Percentiles rank a stretch among this genome's conserved stretches.
Evolutionary conservation across 2,888 invertebrate genomes (phyloP).

Genomic region (Dicranocentrus wangi): DNA sequence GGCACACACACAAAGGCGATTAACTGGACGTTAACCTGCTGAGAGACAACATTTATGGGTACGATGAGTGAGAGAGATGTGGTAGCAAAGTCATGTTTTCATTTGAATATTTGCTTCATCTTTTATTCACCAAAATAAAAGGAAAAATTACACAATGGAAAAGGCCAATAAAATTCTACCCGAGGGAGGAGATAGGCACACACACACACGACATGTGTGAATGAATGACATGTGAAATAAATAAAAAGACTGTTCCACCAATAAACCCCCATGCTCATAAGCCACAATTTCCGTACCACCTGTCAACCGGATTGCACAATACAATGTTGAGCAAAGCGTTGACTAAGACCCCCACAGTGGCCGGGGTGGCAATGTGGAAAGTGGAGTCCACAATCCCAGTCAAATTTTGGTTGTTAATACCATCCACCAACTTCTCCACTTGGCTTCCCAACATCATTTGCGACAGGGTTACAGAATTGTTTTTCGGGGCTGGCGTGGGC

Average conservation of each 20-base stretch:
- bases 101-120: constrained; percentile 18
- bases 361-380: constrained; percentile 55
- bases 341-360: constrained; percentile 56
- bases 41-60: neutral
- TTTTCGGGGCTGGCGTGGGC: constrained; percentile 23
- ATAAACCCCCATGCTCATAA: too few relatives aligned
- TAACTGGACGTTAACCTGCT: constrained; percentile 45
- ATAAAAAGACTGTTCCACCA: too few relatives aligned
- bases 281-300: constrained; percentile 54
- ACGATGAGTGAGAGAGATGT: neutral
- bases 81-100: neutral
- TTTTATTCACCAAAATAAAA: too few relatives aligned
- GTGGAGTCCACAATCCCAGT: constrained; percentile 59
- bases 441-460: constrained; percentile 46
- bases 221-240: too few relatives aligned
- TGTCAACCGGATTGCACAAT: constrained; percentile 62
- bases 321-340: constrained; percentile 59
- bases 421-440: constrained; percentile 45
- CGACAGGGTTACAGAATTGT: constrained; percentile 47
- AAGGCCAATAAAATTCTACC: too few relatives aligned
- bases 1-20: neutral
- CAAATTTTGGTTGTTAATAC: constrained; percentile 53
- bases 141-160: too few relatives aligned
- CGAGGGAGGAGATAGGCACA: too few relatives aligned
- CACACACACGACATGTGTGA: too few relatives aligned